A percentile compares a stretch with the other conserved stretches of the same genome.
phyloP scores from a whole-genome alignment of 1,140 invertebrate genomes.

The Bombus sylvicola region DNA sequence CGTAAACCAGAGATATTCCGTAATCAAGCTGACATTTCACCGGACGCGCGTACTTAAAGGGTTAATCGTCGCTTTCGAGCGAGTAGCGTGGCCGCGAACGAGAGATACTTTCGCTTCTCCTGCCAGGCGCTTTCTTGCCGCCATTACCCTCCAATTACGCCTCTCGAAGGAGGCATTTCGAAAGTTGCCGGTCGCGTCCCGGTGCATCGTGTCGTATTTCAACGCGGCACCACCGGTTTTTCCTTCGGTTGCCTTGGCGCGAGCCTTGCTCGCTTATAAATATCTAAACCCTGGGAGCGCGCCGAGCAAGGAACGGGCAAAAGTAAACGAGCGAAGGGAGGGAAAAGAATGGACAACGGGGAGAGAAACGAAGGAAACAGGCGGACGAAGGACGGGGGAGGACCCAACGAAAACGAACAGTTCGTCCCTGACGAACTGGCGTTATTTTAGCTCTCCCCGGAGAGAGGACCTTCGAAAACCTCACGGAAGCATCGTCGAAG shows the following conservation, averaged over 20 bases:
- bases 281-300: conserved; percentile 16
- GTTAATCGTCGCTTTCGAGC: conserved; percentile 9
- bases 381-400: background rate
- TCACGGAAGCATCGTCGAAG: conserved; percentile 60
- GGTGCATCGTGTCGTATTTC: conserved; percentile 34
- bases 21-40: background rate
- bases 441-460: conserved; percentile 62
- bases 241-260: conserved; percentile 1
- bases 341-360: too few relatives aligned
- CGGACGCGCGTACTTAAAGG: background rate
- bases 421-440: conserved; percentile 55
- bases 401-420: conserved; percentile 39
- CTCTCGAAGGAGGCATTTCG: conserved; percentile 44
- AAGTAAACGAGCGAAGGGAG: background rate
- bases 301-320: background rate
- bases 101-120: background rate
- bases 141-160: conserved; percentile 49
- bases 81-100: background rate
- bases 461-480: conserved; percentile 58
- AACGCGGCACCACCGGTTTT: background rate
- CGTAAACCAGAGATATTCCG: background rate
- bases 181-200: conserved; percentile 17
- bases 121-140: background rate
- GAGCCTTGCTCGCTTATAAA: conserved; percentile 7
- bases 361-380: background rate